These are phyloP conservation scores for Malacoraja senta DNA, from an alignment of 2,797 vertebrate species.

Conservation along the genomic window DNA sequence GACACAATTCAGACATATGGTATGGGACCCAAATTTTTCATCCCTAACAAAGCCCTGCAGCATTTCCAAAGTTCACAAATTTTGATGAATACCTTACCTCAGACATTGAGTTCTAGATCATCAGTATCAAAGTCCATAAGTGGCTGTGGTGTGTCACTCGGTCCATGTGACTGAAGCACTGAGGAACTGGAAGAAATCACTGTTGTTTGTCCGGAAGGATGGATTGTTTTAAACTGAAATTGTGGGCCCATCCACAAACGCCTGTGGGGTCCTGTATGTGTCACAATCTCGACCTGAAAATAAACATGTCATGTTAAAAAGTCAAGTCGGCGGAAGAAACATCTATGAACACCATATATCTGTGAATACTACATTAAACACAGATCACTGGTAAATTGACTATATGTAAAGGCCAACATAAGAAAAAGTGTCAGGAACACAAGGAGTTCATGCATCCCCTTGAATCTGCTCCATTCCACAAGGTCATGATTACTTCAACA, in stretches of 20 bases:
- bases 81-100: conserved; percentile 60
- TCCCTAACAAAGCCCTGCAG: not conserved
- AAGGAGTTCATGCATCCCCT: no score
- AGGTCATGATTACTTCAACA: no score
- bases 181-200: conserved; percentile 96
- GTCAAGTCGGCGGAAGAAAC: not conserved
- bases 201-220: conserved; percentile 91
- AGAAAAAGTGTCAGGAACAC: no score
- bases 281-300: conserved; percentile 91
- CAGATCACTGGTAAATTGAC: not conserved
- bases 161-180: conserved; percentile 88
- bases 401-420: no score
- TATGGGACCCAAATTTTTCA: not conserved
- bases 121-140: conserved; percentile 93
- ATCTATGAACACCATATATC: not conserved
- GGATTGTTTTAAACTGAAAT: conserved; percentile 97
- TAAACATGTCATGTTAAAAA: not conserved
- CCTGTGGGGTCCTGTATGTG: conserved; percentile 88
- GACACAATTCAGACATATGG: not conserved
- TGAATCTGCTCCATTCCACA: no score
- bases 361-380: not conserved
- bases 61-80: not conserved
- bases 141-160: conserved; percentile 82
- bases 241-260: conserved; percentile 97
- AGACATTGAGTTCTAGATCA: conserved; percentile 88